A percentile compares a stretch with the other conserved stretches of the same genome.
phyloP scores from a whole-genome alignment of 1,140 invertebrate species.

The Helicoverpa armigera region DNA sequence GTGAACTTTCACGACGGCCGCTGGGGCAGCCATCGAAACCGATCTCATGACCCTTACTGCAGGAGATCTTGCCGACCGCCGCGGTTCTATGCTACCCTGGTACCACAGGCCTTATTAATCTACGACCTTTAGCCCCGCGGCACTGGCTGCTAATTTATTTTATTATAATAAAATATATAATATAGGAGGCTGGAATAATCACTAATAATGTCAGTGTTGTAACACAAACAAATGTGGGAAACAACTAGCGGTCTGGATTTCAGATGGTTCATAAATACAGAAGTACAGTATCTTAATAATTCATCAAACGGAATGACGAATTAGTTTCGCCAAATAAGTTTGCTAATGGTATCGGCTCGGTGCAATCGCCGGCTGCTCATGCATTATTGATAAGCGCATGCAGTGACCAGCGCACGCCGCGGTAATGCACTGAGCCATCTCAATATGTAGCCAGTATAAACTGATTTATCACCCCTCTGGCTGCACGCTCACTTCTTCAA shows the following conservation, averaged over 20 bases:
- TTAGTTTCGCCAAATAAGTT: conserved; percentile 26
- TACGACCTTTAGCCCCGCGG: conserved; percentile 26
- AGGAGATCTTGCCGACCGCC: conserved; percentile 24
- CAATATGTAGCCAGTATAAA: not conserved
- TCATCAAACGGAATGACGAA: not conserved
- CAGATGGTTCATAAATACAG: too few species aligned
- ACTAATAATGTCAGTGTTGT: not conserved
- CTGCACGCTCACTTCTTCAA: conserved; percentile 1
- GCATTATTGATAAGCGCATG: conserved; percentile 7
- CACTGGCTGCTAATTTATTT: conserved; percentile 23
- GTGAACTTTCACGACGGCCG: conserved; percentile 53
- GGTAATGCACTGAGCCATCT: conserved; percentile 1
- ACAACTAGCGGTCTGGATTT: too few species aligned
- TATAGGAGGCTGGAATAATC: not conserved
- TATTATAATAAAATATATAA: not conserved
- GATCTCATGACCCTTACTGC: conserved; percentile 47
- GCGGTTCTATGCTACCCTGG: conserved; percentile 27
- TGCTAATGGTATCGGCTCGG: conserved; percentile 6
- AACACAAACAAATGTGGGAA: too few species aligned
- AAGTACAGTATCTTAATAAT: not conserved
- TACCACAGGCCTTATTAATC: conserved; percentile 44
- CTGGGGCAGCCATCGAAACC: conserved; percentile 19
- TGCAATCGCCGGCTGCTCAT: not conserved
- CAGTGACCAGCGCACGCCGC: not conserved
- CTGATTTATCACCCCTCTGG: not conserved